Percentiles rank a stretch among this genome's conserved stretches.
These are phyloP conservation scores for Triplophysa bombifrons DNA, from an alignment of 2,797 vertebrate genomes.

Conservation along the genomic window DNA sequence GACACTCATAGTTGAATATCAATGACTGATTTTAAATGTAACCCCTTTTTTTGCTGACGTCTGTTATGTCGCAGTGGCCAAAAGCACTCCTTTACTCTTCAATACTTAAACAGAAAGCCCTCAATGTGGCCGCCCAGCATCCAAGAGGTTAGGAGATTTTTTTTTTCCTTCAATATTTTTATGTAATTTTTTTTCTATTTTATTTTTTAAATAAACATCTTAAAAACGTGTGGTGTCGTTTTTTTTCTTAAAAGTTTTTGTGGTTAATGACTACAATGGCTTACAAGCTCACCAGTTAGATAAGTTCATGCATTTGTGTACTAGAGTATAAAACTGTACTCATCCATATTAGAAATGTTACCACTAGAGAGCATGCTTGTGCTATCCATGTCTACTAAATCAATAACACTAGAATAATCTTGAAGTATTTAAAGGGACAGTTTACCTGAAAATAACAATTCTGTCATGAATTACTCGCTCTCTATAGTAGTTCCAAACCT, in stretches of 20 bases:
- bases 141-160: conserved; percentile 61
- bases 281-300: no score
- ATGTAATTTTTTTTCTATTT: conserved; percentile 98
- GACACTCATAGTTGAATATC: conserved; percentile 62
- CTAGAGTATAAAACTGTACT: no score
- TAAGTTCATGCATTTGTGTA: no score
- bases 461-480: no score
- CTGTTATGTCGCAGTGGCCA: conserved; percentile 49
- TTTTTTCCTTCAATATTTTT: conserved; percentile 87
- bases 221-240: conserved; percentile 71
- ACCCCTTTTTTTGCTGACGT: conserved; percentile 25
- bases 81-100: conserved; percentile 48
- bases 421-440: no score
- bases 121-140: conserved; percentile 60
- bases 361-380: no score
- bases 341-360: no score
- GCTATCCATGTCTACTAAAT: no score
- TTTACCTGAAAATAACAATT: no score
- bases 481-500: no score
- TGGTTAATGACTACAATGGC: neutral
- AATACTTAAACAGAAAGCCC: conserved; percentile 50
- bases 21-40: conserved; percentile 73
- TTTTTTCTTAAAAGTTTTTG: neutral
- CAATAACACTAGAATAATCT: no score
- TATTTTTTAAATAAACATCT: conserved; percentile 99